A percentile compares a stretch with the other conserved stretches of the same genome.
Conservation (phyloP, 1,140 invertebrate genomes). For the Bombus impatiens region DNA sequence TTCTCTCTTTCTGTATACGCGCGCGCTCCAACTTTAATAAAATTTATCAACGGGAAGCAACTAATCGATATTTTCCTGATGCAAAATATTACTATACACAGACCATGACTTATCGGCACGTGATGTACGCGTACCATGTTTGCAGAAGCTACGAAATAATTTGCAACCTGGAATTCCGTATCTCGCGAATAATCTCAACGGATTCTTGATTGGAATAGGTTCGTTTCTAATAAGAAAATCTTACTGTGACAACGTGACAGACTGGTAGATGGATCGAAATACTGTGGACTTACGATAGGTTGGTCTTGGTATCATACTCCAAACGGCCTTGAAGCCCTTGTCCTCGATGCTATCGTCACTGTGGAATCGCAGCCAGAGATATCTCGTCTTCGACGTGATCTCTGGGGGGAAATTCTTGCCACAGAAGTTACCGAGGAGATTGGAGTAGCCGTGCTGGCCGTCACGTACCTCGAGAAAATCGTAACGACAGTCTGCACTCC, state of each 20-base stretch:
- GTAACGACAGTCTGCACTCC: slow-evolving; percentile 88
- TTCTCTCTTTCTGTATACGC: no score
- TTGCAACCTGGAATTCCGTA: no score
- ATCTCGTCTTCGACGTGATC: slow-evolving; percentile 88
- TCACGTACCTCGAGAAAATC: slow-evolving; percentile 93
- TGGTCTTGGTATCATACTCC: slow-evolving; percentile 85
- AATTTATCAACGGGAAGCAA: neutral
- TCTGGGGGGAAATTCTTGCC: slow-evolving; percentile 90
- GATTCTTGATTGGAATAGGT: neutral
- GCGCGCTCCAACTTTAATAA: neutral
- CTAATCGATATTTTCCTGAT: neutral
- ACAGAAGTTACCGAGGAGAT: slow-evolving; percentile 87
- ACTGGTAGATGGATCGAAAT: neutral
- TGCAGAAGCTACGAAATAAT: neutral
- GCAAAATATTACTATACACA: neutral
- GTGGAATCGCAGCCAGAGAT: slow-evolving; percentile 92
- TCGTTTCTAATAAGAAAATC: neutral
- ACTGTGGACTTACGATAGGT: slow-evolving; percentile 77
- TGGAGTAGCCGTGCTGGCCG: slow-evolving; percentile 93
- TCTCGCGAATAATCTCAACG: neutral
- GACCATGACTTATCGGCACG: neutral
- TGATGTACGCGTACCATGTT: neutral
- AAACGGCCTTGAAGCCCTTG: slow-evolving; percentile 91
- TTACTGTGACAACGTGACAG: slow-evolving; percentile 12
- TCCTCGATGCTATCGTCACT: slow-evolving; percentile 94